These are phyloP conservation scores for Plectropomus leopardus DNA, from an alignment of 2,113 vertebrate species.

Conservation along the genomic window DNA sequence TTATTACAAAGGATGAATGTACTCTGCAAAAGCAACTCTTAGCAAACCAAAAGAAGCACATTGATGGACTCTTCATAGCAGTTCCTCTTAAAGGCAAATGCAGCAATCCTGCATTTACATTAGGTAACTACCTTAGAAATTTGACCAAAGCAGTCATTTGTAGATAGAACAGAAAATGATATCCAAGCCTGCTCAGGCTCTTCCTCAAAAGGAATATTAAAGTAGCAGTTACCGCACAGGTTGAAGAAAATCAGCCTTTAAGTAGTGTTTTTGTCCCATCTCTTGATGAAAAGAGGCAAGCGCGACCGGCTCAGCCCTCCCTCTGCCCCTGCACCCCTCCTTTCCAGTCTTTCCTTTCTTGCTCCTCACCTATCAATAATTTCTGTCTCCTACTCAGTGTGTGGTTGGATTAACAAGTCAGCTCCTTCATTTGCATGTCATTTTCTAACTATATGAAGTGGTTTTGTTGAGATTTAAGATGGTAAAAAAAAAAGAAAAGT, in stretches of 20 bases:
- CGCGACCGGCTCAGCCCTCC: constrained; percentile 5
- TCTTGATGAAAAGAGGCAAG: constrained; percentile 35
- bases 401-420: constrained; percentile 35
- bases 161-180: constrained; percentile 53
- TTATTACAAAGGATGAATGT: constrained; percentile 41
- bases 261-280: constrained; percentile 38
- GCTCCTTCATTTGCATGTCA: background rate
- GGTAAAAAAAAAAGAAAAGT: background rate
- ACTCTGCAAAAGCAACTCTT: constrained; percentile 27
- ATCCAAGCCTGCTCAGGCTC: constrained; percentile 18
- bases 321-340: background rate
- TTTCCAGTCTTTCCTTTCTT: constrained; percentile 5
- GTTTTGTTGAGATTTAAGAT: background rate
- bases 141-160: constrained; percentile 62
- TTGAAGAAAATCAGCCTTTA: constrained; percentile 65
- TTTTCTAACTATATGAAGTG: constrained; percentile 11
- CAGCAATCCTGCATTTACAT: constrained; percentile 15
- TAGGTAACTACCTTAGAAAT: constrained; percentile 39
- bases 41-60: background rate
- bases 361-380: constrained; percentile 24
- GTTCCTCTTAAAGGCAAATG: constrained; percentile 28
- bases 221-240: constrained; percentile 37
- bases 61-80: constrained; percentile 14
- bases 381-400: constrained; percentile 19
- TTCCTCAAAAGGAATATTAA: constrained; percentile 68